Conservation (phyloP, 2,888 invertebrate genomes). For the Latheticus oryzae region DNA sequence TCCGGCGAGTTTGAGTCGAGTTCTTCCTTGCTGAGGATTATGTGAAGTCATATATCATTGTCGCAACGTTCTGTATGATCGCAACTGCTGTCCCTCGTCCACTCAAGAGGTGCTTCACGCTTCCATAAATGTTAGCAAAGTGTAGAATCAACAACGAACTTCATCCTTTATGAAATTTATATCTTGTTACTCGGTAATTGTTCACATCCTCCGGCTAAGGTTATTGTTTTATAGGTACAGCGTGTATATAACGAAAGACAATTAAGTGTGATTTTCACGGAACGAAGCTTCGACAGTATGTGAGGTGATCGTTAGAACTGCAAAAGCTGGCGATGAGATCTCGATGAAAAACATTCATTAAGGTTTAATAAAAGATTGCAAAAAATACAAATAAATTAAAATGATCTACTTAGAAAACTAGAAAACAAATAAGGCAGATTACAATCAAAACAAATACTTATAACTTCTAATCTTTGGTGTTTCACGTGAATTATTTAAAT, state of each 20-base stretch:
- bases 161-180: conserved; percentile 31
- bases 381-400: no score
- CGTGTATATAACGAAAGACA: conserved; percentile 4
- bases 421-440: no score
- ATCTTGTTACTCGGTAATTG: conserved; percentile 29
- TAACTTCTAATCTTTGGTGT: no score
- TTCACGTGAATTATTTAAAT: no score
- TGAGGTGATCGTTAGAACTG: not conserved
- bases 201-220: conserved; percentile 16
- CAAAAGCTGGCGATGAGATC: no score
- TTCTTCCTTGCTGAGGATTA: conserved; percentile 41
- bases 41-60: conserved; percentile 49
- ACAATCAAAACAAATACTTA: no score
- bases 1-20: conserved; percentile 29
- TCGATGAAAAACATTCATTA: no score
- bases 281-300: not conserved
- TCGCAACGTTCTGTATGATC: conserved; percentile 41
- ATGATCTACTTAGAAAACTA: no score
- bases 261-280: conserved; percentile 4
- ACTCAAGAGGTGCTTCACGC: conserved; percentile 49
- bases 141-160: conserved; percentile 51
- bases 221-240: conserved; percentile 8
- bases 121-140: conserved; percentile 52
- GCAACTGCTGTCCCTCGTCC: conserved; percentile 49
- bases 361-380: no score